Conservation (phyloP, 2,888 invertebrate genomes). For the Apamea crenata region DNA sequence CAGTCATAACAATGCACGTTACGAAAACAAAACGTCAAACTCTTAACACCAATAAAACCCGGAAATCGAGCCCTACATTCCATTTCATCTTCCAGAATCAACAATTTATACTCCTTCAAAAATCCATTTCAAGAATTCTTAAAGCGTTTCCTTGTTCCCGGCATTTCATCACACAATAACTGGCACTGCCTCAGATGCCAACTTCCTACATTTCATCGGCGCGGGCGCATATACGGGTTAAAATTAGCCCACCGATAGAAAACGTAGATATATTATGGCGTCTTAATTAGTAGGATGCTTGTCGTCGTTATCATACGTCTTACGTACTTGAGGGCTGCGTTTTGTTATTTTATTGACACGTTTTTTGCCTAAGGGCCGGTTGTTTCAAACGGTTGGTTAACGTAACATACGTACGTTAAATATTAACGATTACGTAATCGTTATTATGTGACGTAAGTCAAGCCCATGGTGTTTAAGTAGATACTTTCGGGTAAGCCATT, state of each 20-base stretch:
- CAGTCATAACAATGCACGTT: neutral
- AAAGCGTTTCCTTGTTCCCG: slow-evolving; percentile 45
- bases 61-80: slow-evolving; percentile 41
- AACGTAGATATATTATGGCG: slow-evolving; percentile 28
- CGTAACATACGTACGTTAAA: too few species aligned
- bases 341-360: neutral
- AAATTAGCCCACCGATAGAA: slow-evolving; percentile 56
- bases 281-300: slow-evolving; percentile 53
- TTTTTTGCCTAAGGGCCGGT: neutral
- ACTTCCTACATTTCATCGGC: slow-evolving; percentile 59
- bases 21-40: slow-evolving; percentile 13
- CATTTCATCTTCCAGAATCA: slow-evolving; percentile 21
- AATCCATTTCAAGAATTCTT: slow-evolving; percentile 20
- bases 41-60: slow-evolving; percentile 20
- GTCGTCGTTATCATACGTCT: slow-evolving; percentile 26
- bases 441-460: too few species aligned
- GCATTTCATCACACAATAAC: slow-evolving; percentile 39
- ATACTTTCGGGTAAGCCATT: too few species aligned
- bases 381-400: too few species aligned
- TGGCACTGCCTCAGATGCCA: slow-evolving; percentile 36
- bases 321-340: slow-evolving; percentile 4
- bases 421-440: too few species aligned
- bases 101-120: slow-evolving; percentile 13
- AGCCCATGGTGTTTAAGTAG: too few species aligned
- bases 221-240: slow-evolving; percentile 32